These are phyloP conservation scores for Hartigia nigra DNA, from an alignment of 2,888 invertebrate genomes.

Conservation along the genomic window DNA sequence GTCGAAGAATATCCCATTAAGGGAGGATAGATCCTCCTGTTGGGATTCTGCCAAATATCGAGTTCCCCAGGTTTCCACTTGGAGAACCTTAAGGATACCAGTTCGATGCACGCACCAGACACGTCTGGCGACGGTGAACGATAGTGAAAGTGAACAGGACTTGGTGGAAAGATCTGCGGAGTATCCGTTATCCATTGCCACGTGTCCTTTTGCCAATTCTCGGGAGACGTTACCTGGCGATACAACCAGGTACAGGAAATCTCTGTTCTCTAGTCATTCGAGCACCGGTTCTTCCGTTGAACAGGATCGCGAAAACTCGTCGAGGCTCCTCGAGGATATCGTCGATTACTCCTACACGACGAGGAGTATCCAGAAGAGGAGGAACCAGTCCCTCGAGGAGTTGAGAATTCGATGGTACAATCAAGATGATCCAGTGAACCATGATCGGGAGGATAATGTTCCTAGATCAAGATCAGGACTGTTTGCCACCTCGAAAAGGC, in stretches of 20 bases:
- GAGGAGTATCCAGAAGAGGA: slow-evolving; percentile 2
- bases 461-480: slow-evolving; percentile 10
- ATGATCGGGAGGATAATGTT: slow-evolving; percentile 2
- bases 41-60: not conserved
- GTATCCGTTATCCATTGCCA: not conserved
- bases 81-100: not conserved
- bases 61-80: not conserved
- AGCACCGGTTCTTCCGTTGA: slow-evolving; percentile 13
- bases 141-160: not conserved
- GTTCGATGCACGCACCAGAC: not conserved
- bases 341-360: not conserved
- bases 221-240: not conserved
- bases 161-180: not conserved
- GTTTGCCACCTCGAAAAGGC: slow-evolving; percentile 4
- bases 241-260: not conserved
- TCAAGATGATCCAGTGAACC: not conserved
- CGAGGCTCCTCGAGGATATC: slow-evolving; percentile 24
- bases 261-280: slow-evolving; percentile 42
- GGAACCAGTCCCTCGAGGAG: slow-evolving; percentile 5
- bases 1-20: not conserved
- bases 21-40: not conserved
- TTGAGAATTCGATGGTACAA: not conserved
- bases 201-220: slow-evolving; percentile 4
- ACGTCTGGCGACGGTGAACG: slow-evolving; percentile 1
- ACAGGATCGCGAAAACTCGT: slow-evolving; percentile 13